A percentile compares a stretch with the other conserved stretches of the same genome.
Conservation (phyloP, 2,113 vertebrate species). For the Hylia prasina region DNA sequence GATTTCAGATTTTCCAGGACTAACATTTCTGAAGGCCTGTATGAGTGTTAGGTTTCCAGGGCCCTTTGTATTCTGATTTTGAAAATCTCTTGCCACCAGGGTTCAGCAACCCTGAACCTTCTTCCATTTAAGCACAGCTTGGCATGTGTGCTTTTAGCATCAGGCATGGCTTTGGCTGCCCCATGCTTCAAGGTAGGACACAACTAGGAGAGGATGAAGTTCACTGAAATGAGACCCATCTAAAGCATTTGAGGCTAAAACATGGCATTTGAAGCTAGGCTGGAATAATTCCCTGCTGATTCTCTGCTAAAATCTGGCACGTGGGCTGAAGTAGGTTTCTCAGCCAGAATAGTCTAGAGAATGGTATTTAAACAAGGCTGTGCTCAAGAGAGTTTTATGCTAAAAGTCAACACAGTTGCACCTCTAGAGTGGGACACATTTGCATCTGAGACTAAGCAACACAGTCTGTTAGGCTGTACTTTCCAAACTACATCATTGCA, state of each 20-base stretch:
- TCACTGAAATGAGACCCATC: background rate
- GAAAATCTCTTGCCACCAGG: background rate
- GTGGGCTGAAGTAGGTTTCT: background rate
- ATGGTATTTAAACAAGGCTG: slow-evolving; percentile 22
- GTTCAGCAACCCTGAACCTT: background rate
- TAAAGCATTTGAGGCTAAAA: background rate
- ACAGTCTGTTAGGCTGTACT: background rate
- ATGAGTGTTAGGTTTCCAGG: background rate
- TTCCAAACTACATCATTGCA: background rate
- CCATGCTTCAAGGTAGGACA: background rate
- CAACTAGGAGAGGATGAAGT: background rate
- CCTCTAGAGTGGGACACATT: background rate
- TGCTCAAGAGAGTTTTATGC: background rate
- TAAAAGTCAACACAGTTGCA: background rate
- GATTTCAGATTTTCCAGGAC: background rate
- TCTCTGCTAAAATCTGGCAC: background rate
- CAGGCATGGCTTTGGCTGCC: background rate
- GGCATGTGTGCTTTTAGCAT: background rate
- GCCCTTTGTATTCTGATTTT: background rate
- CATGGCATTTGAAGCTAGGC: background rate
- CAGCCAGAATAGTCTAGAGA: slow-evolving; percentile 15
- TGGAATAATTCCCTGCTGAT: background rate
- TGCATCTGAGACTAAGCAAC: background rate
- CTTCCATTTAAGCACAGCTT: background rate
- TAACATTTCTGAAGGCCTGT: background rate